These are phyloP conservation scores for Mythimna lalbum DNA, from an alignment of 2,888 invertebrate species.

Conservation along the genomic window DNA sequence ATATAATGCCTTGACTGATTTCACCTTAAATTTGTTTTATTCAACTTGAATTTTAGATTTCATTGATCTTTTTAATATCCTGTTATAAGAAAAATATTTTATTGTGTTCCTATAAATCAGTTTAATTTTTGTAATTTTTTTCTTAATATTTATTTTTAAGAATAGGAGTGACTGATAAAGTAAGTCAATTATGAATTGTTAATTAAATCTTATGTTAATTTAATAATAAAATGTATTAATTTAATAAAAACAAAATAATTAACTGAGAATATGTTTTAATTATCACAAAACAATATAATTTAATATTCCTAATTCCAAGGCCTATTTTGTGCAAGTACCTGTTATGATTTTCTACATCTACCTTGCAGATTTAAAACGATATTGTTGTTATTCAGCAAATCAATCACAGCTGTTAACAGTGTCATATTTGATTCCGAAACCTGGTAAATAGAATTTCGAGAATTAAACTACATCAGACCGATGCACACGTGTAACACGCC, in stretches of 20 bases:
- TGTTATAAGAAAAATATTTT: not conserved
- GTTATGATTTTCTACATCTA: too few species aligned
- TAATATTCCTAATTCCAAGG: slow-evolving; percentile 77
- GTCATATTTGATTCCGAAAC: too few species aligned
- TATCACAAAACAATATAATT: slow-evolving; percentile 84
- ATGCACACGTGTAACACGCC: too few species aligned
- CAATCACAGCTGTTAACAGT: too few species aligned
- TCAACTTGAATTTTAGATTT: slow-evolving; percentile 1
- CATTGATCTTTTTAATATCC: too few species aligned
- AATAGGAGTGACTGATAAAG: slow-evolving; percentile 32
- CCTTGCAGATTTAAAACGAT: too few species aligned
- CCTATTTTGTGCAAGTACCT: slow-evolving; percentile 69
- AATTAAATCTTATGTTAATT: slow-evolving; percentile 20
- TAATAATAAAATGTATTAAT: not conserved
- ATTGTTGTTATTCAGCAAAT: too few species aligned
- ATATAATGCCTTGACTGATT: not conserved
- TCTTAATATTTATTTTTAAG: not conserved
- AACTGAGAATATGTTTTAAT: slow-evolving; percentile 78
- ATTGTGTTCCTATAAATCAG: not conserved
- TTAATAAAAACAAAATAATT: slow-evolving; percentile 59
- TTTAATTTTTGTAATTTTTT: not conserved
- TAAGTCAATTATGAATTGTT: not conserved
- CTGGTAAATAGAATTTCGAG: too few species aligned
- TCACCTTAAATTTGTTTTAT: not conserved
- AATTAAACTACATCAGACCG: too few species aligned